These are phyloP conservation scores for Anas flavirostris DNA, from an alignment of 2,797 vertebrate genomes.

Conservation along the genomic window DNA sequence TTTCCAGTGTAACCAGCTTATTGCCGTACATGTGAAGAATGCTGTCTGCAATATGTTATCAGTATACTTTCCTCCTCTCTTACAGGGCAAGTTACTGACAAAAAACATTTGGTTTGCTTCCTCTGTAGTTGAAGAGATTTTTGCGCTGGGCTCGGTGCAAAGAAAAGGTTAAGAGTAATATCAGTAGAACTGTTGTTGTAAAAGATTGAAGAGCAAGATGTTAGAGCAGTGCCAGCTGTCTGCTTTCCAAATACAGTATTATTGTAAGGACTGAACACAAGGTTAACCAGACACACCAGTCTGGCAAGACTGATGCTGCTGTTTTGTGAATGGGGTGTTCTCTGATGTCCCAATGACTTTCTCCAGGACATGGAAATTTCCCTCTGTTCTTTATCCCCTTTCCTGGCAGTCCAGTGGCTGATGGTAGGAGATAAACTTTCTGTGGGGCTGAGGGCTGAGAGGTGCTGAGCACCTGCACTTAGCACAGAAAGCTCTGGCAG, in stretches of 20 bases:
- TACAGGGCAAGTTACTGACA: background rate
- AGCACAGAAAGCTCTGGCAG: background rate
- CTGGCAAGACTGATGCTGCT: conserved; percentile 15
- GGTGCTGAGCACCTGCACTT: background rate
- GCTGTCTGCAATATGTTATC: conserved; percentile 13
- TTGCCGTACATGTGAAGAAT: background rate
- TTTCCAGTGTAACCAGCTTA: conserved; percentile 8
- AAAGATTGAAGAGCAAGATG: conserved; percentile 67
- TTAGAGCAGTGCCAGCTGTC: conserved; percentile 74
- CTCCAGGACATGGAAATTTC: background rate
- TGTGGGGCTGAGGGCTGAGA: background rate
- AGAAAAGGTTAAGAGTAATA: conserved; percentile 21
- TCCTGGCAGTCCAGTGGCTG: background rate
- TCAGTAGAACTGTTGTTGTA: conserved; percentile 47
- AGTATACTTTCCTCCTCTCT: background rate
- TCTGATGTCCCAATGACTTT: conserved; percentile 67
- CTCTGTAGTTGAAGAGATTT: background rate
- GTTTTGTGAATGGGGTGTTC: conserved; percentile 45
- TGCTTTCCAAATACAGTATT: conserved; percentile 71
- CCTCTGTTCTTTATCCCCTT: background rate
- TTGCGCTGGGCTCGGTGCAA: background rate
- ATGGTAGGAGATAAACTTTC: background rate
- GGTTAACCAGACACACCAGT: conserved; percentile 66
- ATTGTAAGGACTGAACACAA: conserved; percentile 66
- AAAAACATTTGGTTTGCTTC: conserved; percentile 2